phyloP scores from a whole-genome alignment of 1,140 invertebrate species.

The Idris sp. region DNA sequence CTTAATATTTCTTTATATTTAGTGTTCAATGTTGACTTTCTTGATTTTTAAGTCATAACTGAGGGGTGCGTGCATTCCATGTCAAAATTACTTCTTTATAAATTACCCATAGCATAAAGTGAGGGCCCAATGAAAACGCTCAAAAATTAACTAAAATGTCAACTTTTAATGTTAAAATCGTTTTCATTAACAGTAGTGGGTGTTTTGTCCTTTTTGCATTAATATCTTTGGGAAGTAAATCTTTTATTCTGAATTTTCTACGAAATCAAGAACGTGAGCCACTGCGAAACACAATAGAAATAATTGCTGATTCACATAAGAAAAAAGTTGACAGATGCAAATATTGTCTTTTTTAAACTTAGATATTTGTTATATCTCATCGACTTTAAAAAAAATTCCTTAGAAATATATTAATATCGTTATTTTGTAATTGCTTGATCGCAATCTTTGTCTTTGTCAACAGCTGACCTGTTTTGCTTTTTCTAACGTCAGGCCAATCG shows the following conservation, averaged over 20 bases:
- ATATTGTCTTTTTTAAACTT: too few relatives aligned
- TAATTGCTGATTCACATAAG: slow-evolving; percentile 55
- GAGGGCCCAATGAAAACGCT: too few relatives aligned
- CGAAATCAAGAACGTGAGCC: slow-evolving; percentile 56
- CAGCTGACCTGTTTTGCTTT: slow-evolving; percentile 36
- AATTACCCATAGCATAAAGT: too few relatives aligned
- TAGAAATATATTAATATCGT: too few relatives aligned
- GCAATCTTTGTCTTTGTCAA: slow-evolving; percentile 33
- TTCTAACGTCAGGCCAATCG: slow-evolving; percentile 43
- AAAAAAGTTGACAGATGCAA: too few relatives aligned
- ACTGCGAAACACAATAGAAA: slow-evolving; percentile 58
- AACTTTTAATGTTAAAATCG: too few relatives aligned
- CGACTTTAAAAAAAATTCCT: too few relatives aligned
- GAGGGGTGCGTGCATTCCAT: slow-evolving; percentile 74
- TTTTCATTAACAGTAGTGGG: slow-evolving; percentile 69
- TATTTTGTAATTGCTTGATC: slow-evolving; percentile 45
- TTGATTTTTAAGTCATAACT: slow-evolving; percentile 74
- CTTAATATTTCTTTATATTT: slow-evolving; percentile 77
- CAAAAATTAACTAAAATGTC: too few relatives aligned
- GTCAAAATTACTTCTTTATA: too few relatives aligned
- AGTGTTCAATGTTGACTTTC: slow-evolving; percentile 78
- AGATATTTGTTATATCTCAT: too few relatives aligned
- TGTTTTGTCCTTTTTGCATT: slow-evolving; percentile 60
- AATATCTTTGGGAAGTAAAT: slow-evolving; percentile 72
- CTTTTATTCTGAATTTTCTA: slow-evolving; percentile 69